A percentile compares a stretch with the other conserved stretches of the same genome.
phyloP scores from a whole-genome alignment of 2,797 vertebrate species.

The Squalus acanthias region DNA sequence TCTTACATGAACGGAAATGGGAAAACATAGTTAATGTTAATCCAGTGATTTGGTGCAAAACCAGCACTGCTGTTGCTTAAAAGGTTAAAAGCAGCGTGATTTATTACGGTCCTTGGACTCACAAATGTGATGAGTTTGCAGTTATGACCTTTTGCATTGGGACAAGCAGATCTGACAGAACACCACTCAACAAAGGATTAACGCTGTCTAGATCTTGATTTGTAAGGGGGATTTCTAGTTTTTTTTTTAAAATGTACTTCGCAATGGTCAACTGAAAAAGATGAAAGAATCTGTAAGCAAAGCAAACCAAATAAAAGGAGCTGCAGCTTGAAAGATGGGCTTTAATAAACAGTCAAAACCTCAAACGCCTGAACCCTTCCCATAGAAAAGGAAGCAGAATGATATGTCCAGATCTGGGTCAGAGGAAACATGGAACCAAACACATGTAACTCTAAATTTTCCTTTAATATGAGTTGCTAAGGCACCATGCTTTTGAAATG shows the following conservation, averaged over 20 bases:
- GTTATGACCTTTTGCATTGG: not conserved
- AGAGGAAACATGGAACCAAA: not conserved
- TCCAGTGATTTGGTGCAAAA: not conserved
- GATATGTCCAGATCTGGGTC: not conserved
- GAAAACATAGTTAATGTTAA: not conserved
- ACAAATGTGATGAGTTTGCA: not conserved
- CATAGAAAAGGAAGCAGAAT: not conserved
- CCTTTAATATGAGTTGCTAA: not conserved
- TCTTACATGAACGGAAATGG: not conserved
- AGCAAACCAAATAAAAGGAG: not conserved
- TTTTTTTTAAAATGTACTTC: not conserved
- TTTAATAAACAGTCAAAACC: not conserved
- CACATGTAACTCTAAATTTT: not conserved
- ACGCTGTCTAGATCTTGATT: not conserved
- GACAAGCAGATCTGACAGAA: constrained; percentile 14
- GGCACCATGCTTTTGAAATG: not conserved
- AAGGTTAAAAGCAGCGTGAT: not conserved
- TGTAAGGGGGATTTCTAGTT: not conserved
- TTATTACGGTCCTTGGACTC: not conserved
- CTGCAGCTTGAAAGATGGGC: not conserved
- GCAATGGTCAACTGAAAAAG: not conserved
- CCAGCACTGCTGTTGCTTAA: not conserved
- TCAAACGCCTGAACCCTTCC: not conserved
- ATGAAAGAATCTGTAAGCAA: not conserved
- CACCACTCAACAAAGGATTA: not conserved